Evolutionary conservation across 2,113 vertebrate species (phyloP).

Genomic region (Scalopus aquaticus): DNA sequence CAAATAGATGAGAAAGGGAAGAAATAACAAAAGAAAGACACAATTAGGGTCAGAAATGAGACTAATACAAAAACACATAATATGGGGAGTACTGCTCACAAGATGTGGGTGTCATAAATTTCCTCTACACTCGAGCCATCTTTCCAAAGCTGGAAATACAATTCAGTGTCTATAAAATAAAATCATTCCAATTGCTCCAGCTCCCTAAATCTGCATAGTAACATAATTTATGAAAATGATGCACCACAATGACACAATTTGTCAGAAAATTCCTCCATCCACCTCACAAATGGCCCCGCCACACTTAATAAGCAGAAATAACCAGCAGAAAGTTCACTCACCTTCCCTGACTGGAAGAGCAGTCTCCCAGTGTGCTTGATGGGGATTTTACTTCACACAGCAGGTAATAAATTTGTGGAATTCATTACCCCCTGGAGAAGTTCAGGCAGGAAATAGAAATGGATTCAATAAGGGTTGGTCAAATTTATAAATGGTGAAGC

Average conservation of each 20-base stretch:
- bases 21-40: not conserved
- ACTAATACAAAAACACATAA: not conserved
- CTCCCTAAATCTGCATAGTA: conserved; percentile 72
- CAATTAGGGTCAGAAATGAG: conserved; percentile 25
- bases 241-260: conserved; percentile 63
- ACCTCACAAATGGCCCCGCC: conserved; percentile 64
- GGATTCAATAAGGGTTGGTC: conserved; percentile 59
- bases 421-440: conserved; percentile 73
- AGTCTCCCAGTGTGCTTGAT: conserved; percentile 28
- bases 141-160: conserved; percentile 65
- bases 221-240: conserved; percentile 74
- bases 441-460: conserved; percentile 68
- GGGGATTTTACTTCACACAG: conserved; percentile 71
- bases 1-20: not conserved
- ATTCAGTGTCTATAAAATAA: conserved; percentile 53
- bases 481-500: conserved; percentile 72
- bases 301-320: conserved; percentile 73
- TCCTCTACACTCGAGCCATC: not conserved
- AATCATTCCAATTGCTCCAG: conserved; percentile 64
- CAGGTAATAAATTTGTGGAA: conserved; percentile 72
- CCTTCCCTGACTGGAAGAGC: conserved; percentile 50
- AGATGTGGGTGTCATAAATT: conserved; percentile 35
- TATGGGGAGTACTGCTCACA: not conserved
- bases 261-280: conserved; percentile 63
- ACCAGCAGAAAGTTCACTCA: conserved; percentile 64